Conservation (phyloP, 2,113 vertebrate genomes). For the Asarcornis scutulata region DNA sequence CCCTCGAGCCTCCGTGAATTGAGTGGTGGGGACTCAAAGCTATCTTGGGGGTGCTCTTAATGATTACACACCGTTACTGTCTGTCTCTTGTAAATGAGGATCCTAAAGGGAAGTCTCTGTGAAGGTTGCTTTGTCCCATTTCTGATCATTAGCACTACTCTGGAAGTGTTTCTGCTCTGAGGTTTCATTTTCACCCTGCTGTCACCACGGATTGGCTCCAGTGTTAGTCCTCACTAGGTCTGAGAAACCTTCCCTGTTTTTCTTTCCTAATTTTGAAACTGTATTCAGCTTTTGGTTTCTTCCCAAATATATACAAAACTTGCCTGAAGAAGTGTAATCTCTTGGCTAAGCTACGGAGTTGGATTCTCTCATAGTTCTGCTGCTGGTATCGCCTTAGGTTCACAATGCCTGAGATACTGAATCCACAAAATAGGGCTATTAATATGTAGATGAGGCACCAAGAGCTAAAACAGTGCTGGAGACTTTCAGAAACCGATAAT, state of each 20-base stretch:
- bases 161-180: background rate
- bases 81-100: background rate
- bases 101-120: background rate
- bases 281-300: background rate
- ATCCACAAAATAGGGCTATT: background rate
- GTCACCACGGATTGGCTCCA: background rate
- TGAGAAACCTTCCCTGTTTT: background rate
- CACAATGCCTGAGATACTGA: background rate
- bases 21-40: background rate
- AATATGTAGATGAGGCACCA: background rate
- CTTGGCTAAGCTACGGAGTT: background rate
- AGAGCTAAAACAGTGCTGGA: background rate
- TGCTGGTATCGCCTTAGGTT: background rate
- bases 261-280: background rate
- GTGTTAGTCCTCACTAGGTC: background rate
- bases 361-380: background rate
- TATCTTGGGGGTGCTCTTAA: background rate
- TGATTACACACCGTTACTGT: background rate
- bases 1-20: slow-evolving; percentile 4
- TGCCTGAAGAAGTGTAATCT: background rate
- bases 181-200: background rate
- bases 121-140: background rate
- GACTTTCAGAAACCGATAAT: slow-evolving; percentile 18
- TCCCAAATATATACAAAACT: background rate
- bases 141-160: background rate